Evolutionary conservation across 2,888 invertebrate species (phyloP).

Genomic region (Seladonia tumulorum): DNA sequence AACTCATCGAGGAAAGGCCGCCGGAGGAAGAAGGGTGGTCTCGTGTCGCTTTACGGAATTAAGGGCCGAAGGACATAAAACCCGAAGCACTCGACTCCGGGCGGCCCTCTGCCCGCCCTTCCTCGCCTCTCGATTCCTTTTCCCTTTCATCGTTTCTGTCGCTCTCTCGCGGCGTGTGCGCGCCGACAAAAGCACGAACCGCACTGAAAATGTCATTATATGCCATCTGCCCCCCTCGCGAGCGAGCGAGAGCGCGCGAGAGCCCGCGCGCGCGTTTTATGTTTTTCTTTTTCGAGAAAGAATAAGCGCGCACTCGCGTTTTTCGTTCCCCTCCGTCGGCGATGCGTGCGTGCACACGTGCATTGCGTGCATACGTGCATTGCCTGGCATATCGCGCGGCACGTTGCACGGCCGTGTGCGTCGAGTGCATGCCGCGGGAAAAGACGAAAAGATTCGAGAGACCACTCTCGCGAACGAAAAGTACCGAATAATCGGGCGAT

Average conservation of each 20-base stretch:
- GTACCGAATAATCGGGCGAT: conserved; percentile 49
- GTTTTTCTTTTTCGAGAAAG: conserved; percentile 38
- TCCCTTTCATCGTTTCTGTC: conserved; percentile 31
- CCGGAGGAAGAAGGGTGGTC: conserved; percentile 36
- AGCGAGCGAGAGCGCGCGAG: background rate
- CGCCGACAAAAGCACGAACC: conserved; percentile 59
- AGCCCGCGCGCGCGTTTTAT: conserved; percentile 2
- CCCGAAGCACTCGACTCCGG: conserved; percentile 59
- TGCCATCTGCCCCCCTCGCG: conserved; percentile 41
- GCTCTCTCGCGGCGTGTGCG: conserved; percentile 24
- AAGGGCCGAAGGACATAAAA: conserved; percentile 73
- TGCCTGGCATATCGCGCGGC: background rate
- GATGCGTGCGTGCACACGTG: background rate
- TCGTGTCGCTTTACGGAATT: conserved; percentile 73
- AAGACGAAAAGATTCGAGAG: conserved; percentile 34
- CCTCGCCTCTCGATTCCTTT: conserved; percentile 17
- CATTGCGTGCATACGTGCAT: background rate
- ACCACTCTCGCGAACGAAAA: conserved; percentile 31
- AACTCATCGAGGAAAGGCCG: conserved; percentile 57
- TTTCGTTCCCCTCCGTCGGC: conserved; percentile 35
- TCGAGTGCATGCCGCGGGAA: background rate
- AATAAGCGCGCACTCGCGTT: conserved; percentile 37
- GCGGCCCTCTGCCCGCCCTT: conserved; percentile 32
- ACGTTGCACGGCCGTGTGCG: background rate
- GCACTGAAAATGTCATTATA: conserved; percentile 70